phyloP scores from a whole-genome alignment of 2,888 invertebrate genomes.

The Drosophila borealis region DNA sequence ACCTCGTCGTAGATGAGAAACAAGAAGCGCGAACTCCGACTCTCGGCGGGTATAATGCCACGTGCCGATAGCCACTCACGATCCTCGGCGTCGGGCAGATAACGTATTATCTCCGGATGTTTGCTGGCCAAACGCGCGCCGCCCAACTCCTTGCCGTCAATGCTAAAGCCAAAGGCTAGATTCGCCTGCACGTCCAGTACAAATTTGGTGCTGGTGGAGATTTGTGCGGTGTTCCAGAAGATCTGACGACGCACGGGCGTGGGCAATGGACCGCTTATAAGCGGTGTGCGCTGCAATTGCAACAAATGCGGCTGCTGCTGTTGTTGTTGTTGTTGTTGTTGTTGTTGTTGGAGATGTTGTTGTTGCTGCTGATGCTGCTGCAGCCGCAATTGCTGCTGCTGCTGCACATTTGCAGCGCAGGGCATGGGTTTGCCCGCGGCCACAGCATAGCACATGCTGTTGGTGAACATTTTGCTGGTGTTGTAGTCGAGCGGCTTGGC shows the following conservation, averaged over 20 bases:
- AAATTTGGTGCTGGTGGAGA: slow-evolving; percentile 87
- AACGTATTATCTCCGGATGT: slow-evolving; percentile 88
- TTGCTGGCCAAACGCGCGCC: slow-evolving; percentile 86
- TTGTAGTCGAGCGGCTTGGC: slow-evolving; percentile 62
- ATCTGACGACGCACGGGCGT: slow-evolving; percentile 82
- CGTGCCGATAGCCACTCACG: slow-evolving; percentile 88
- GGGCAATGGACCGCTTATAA: slow-evolving; percentile 52
- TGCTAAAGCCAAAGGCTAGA: slow-evolving; percentile 83
- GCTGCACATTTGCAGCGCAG: slow-evolving; percentile 29
- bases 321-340: slow-evolving; percentile 37
- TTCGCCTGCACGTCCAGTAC: slow-evolving; percentile 86
- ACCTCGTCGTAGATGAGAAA: slow-evolving; percentile 88
- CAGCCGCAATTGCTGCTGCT: slow-evolving; percentile 23
- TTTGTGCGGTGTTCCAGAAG: slow-evolving; percentile 87
- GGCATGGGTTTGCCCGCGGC: slow-evolving; percentile 62
- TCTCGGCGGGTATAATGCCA: slow-evolving; percentile 87
- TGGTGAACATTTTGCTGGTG: slow-evolving; percentile 49
- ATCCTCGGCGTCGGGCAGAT: slow-evolving; percentile 88
- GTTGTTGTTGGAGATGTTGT: slow-evolving; percentile 9
- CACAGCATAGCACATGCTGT: slow-evolving; percentile 42
- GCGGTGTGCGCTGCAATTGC: slow-evolving; percentile 37
- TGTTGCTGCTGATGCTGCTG: slow-evolving; percentile 27
- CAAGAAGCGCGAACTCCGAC: slow-evolving; percentile 87
- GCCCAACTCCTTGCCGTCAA: slow-evolving; percentile 85
- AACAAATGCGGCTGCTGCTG: slow-evolving; percentile 30